phyloP scores from a whole-genome alignment of 2,113 vertebrate genomes.

The Coptodon rendalli region DNA sequence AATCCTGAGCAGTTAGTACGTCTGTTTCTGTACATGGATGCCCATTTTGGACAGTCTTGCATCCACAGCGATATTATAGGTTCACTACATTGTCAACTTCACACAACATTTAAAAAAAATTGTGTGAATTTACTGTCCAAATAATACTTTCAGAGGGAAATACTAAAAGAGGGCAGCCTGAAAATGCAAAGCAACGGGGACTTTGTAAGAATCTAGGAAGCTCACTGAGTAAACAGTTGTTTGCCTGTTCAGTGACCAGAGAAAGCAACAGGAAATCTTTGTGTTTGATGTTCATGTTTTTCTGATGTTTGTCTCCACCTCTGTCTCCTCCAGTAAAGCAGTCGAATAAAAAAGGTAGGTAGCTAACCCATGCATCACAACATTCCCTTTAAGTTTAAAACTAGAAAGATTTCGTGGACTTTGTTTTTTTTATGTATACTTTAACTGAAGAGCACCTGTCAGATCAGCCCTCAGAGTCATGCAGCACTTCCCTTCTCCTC shows the following conservation, averaged over 20 bases:
- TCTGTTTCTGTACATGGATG: not conserved
- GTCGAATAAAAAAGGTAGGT: conserved; percentile 2
- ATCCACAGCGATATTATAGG: not conserved
- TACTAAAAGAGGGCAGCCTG: not conserved
- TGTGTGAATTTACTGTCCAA: not conserved
- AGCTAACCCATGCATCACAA: not conserved
- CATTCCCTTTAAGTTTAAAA: not conserved
- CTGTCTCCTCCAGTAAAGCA: conserved; percentile 1
- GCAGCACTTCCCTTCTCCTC: not conserved
- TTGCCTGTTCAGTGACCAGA: conserved; percentile 6
- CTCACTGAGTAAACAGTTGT: not conserved
- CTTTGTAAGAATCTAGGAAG: not conserved
- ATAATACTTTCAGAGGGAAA: not conserved
- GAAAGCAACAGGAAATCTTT: conserved; percentile 12
- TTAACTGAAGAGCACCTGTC: not conserved
- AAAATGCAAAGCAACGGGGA: not conserved
- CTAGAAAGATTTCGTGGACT: not conserved
- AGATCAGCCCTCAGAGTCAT: not conserved
- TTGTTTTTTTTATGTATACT: not conserved
- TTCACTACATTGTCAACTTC: not conserved
- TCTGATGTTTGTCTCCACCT: not conserved
- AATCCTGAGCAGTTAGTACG: not conserved
- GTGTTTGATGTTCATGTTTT: conserved; percentile 4
- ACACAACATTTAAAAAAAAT: not conserved
- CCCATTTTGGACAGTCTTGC: not conserved